Evolutionary conservation across 2,113 vertebrate species (phyloP).

Genomic region (Sphaerodactylus townsendi): DNA sequence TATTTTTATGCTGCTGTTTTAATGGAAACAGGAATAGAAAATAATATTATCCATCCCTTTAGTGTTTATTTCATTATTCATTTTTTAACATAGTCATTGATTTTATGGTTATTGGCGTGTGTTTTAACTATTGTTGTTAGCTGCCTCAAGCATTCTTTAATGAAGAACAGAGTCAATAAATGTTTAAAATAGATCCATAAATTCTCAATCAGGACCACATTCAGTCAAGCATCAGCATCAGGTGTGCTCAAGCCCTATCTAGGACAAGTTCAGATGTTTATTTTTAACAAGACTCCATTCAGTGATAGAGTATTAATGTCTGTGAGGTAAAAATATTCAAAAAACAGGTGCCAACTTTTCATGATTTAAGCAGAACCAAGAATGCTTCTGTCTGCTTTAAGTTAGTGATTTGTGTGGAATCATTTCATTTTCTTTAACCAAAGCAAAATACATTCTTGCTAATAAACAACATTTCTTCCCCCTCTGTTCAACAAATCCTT

Average conservation of each 20-base stretch:
- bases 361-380: not conserved
- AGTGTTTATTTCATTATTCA: too few species aligned
- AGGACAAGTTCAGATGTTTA: not conserved
- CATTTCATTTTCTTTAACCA: slow-evolving; percentile 67
- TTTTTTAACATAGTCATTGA: too few species aligned
- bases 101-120: too few species aligned
- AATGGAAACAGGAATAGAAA: too few species aligned
- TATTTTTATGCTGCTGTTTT: too few species aligned
- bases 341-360: not conserved
- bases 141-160: too few species aligned
- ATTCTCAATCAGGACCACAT: too few species aligned
- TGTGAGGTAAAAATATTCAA: not conserved
- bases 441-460: slow-evolving; percentile 68
- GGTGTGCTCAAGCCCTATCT: not conserved
- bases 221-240: not conserved
- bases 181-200: too few species aligned
- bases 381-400: not conserved
- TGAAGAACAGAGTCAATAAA: too few species aligned
- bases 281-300: not conserved
- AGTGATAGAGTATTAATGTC: not conserved
- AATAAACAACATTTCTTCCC: slow-evolving; percentile 46
- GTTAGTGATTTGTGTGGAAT: not conserved
- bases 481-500: slow-evolving; percentile 70
- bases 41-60: too few species aligned
- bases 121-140: too few species aligned